Percentiles rank a stretch among this genome's conserved stretches.
phyloP scores from a whole-genome alignment of 2,113 vertebrate genomes.

The Apeltes quadracus region DNA sequence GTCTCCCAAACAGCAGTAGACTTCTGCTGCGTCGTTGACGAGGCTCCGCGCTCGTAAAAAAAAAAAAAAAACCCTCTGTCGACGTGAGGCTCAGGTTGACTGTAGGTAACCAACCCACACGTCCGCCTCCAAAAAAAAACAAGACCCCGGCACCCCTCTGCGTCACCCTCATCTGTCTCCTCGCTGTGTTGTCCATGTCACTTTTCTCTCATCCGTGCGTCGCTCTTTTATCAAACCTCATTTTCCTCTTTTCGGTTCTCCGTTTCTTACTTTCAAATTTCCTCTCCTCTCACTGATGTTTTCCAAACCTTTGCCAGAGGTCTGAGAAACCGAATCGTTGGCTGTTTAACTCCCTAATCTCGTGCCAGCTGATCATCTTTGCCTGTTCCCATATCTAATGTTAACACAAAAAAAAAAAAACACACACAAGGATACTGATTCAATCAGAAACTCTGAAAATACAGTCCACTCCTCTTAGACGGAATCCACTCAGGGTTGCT shows the following conservation, averaged over 20 bases:
- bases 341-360: slow-evolving; percentile 15
- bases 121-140: not conserved
- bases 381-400: slow-evolving; percentile 21
- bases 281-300: slow-evolving; percentile 46
- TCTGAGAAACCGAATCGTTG: slow-evolving; percentile 14
- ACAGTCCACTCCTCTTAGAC: slow-evolving; percentile 54
- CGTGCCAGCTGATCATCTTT: slow-evolving; percentile 36
- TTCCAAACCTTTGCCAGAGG: slow-evolving; percentile 43
- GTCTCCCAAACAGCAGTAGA: slow-evolving; percentile 63
- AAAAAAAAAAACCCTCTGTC: slow-evolving; percentile 40
- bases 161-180: slow-evolving; percentile 51
- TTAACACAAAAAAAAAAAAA: too few species aligned
- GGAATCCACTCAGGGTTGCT: slow-evolving; percentile 44
- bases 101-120: slow-evolving; percentile 71
- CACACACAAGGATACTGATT: not conserved
- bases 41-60: slow-evolving; percentile 64
- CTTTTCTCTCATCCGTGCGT: slow-evolving; percentile 41
- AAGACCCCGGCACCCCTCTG: slow-evolving; percentile 6
- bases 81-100: slow-evolving; percentile 73
- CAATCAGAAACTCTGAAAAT: slow-evolving; percentile 32
- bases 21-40: slow-evolving; percentile 61
- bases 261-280: slow-evolving; percentile 33
- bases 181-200: slow-evolving; percentile 49
- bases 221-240: slow-evolving; percentile 2
- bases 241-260: slow-evolving; percentile 34